phyloP scores from a whole-genome alignment of 2,797 vertebrate species.

The Liparis tanakae region DNA sequence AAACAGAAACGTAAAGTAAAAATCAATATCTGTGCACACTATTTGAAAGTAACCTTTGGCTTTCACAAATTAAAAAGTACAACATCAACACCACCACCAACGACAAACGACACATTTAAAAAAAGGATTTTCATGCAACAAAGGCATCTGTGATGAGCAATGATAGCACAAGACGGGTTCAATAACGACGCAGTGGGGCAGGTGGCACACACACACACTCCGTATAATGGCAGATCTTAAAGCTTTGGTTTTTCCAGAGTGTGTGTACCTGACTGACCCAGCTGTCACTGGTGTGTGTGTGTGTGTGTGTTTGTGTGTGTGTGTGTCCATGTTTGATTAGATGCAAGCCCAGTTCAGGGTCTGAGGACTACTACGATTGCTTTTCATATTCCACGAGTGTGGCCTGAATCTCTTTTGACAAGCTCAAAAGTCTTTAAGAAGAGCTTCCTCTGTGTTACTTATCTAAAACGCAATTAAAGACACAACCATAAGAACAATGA shows the following conservation, averaged over 20 bases:
- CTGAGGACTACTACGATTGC: conserved; percentile 37
- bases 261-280: conserved; percentile 38
- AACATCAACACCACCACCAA: conserved; percentile 70
- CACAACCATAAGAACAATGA: conserved; percentile 49
- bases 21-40: conserved; percentile 76
- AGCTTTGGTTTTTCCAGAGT: conserved; percentile 45
- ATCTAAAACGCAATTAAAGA: conserved; percentile 53
- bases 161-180: conserved; percentile 61
- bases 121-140: conserved; percentile 80
- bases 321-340: conserved; percentile 27
- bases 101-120: conserved; percentile 54
- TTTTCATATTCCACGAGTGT: conserved; percentile 47
- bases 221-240: conserved; percentile 43
- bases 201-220: conserved; percentile 39
- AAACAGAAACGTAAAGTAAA: conserved; percentile 72
- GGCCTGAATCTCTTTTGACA: conserved; percentile 35
- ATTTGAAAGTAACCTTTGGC: conserved; percentile 83
- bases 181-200: conserved; percentile 60
- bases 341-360: conserved; percentile 35
- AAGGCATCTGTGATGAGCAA: conserved; percentile 81
- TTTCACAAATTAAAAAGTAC: conserved; percentile 72
- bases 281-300: conserved; percentile 34
- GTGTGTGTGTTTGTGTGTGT: background rate
- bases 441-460: conserved; percentile 47
- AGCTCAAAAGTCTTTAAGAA: conserved; percentile 37